These are phyloP conservation scores for Orchestes rusci DNA, from an alignment of 2,888 invertebrate species.

Conservation along the genomic window DNA sequence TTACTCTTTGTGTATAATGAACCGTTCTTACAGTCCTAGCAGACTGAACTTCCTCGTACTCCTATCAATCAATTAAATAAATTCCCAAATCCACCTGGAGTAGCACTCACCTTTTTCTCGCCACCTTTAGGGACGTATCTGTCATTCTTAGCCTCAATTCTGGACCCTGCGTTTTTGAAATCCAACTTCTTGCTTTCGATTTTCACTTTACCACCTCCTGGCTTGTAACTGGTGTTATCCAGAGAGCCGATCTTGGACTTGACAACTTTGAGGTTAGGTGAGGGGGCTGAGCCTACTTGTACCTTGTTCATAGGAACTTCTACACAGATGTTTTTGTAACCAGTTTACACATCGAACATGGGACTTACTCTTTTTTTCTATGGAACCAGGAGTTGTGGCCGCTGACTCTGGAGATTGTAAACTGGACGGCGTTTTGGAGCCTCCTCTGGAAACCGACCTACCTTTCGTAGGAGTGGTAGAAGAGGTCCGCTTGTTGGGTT, in stretches of 20 bases:
- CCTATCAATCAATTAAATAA: too few species aligned
- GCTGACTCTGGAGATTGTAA: constrained; percentile 67
- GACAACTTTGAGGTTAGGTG: constrained; percentile 86
- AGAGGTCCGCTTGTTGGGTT: constrained; percentile 43
- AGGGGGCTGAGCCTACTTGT: constrained; percentile 86
- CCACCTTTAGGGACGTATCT: constrained; percentile 81
- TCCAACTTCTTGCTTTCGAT: constrained; percentile 83
- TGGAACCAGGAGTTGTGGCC: constrained; percentile 43
- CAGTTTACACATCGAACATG: neutral
- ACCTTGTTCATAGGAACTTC: constrained; percentile 89
- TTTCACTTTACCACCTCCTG: constrained; percentile 81
- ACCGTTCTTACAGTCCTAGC: too few species aligned
- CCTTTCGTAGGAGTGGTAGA: constrained; percentile 40
- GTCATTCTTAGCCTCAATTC: constrained; percentile 88
- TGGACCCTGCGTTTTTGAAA: constrained; percentile 74
- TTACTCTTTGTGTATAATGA: too few species aligned
- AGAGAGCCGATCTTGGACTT: constrained; percentile 88
- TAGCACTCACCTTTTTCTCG: constrained; percentile 79
- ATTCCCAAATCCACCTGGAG: too few species aligned
- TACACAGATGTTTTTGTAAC: constrained; percentile 36
- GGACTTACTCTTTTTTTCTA: constrained; percentile 66
- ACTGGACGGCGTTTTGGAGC: constrained; percentile 45
- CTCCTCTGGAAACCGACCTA: constrained; percentile 43
- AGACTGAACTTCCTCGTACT: too few species aligned
- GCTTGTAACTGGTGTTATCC: constrained; percentile 83